Base-by-base conservation (phyloP, 2,888 invertebrate genomes). In the Acanthosepion esculentum region DNA sequence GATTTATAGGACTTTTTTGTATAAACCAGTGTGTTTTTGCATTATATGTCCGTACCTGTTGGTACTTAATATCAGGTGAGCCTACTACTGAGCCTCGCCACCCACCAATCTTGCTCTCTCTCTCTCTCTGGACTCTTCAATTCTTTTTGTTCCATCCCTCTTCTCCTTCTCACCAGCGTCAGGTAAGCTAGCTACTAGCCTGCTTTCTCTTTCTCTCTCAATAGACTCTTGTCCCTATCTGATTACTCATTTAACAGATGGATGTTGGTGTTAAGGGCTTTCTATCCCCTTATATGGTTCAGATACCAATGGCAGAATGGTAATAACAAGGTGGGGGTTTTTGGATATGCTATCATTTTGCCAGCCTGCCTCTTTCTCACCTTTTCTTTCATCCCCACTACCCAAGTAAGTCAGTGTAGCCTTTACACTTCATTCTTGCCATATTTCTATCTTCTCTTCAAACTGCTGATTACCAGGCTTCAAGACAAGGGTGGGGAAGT, bases 201-300 rank as follows among this genome's bases (percentile, higher is more conserved):
- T 59, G 59, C n/a, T 29, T 10, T 78, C 78, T 78, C 78, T 78
- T 59, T 59, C 23, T 78, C 78, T 78, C 78, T 78, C 33, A n/a
- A n/a, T 78, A 78, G n/a, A 78, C 78, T 78, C n/a, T 12, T 78
- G n/a, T 78, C 78, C n/a, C 78, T 78, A 78, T 78, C 78, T 78
- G n/a, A 78, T 78, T 78, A 78, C 78, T 78, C 78, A 78, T n/a
- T n/a, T n/a, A 78, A 33, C 78, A 78, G 78, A 78, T 78, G 78
- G 78, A 78, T 78, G 78, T 23, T 33, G n/a, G 78, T 78, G 78
- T 78, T 78, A 33, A 78, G 78, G 78, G 78, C 78, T 78, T 78
- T 78, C 78, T 78, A 78, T 78, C 78, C 78, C 78, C 78, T 78
- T 78, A 78, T 78, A 78, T 78, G 78, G 78, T 78, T 78, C 78